Evolutionary conservation across 2,113 vertebrate species (phyloP), one percentile per base, ranked within the genome.

Genomic region (Oncorhynchus nerka): DNA sequence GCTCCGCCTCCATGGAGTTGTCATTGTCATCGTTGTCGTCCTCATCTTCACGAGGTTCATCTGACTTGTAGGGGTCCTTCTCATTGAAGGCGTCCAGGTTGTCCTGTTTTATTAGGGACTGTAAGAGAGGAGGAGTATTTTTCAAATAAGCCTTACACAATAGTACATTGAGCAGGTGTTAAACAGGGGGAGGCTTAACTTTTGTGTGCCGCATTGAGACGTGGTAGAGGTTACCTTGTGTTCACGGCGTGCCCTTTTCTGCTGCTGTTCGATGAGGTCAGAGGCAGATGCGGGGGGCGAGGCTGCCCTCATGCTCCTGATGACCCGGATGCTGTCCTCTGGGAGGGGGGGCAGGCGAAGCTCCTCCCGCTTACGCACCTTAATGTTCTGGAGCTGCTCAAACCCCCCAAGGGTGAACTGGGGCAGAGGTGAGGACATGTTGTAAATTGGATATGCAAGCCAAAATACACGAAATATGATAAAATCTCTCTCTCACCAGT

Each of bases 51-150:
- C 97, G 95, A 19, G 95, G 65, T 59, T 99, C 98, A 0, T 99
- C 98, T 0, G 97, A 92, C 84, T 99, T 99, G 88, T 98, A 99
- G 0, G 97, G 97, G 78, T 99, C 98, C 48, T 97, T 92, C 87
- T 99, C 98, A 0, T 99, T 99, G 86, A 99, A 99, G 4, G 97
- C 96, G n/a, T 99, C 98, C 0, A 99, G 91, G 83, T 99, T 99
- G 88, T 99, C 97, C 89, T 99, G 98, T 82, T 99, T 99, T 70
- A 98, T 99, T 65, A 99, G 90, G 1, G 95, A 94, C 98, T 99
- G 85, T 15, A 9, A 70, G 7, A 57, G 45, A 67, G 22, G 9
- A 11, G 16, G 49, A 16, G 5, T 4, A 20, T 19, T 30, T 68
- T 32, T 30, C 19, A 19, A 55, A 55, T 55, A 55, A 12, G 39